Evolutionary conservation across 2,113 vertebrate species (phyloP).

Genomic region (Mus pahari): DNA sequence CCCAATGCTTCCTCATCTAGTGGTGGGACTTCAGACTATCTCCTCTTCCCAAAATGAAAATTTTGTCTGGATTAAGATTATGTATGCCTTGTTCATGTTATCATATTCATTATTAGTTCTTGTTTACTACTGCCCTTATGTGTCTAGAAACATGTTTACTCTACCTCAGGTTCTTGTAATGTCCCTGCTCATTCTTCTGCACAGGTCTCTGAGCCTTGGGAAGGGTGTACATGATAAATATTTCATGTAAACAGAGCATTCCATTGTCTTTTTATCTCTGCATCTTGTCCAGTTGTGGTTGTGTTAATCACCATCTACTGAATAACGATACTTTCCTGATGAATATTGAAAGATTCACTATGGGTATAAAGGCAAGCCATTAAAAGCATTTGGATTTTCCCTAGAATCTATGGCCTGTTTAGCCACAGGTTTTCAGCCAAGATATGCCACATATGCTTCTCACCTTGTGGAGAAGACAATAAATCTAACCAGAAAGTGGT

Average conservation of each 20-base stretch:
- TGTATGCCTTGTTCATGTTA: neutral
- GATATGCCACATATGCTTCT: neutral
- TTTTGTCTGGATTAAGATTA: neutral
- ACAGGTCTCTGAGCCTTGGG: neutral
- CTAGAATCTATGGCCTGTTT: neutral
- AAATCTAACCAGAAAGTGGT: neutral
- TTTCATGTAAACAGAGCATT: neutral
- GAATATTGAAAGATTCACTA: neutral
- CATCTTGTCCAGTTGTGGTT: neutral
- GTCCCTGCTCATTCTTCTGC: neutral
- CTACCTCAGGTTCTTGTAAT: neutral
- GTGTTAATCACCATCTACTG: neutral
- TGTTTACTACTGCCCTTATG: accelerated
- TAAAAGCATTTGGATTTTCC: neutral
- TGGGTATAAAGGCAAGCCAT: neutral
- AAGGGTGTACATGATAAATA: neutral
- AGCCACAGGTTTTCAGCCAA: neutral
- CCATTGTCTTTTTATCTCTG: neutral
- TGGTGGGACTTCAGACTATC: neutral
- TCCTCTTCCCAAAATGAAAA: too few species aligned
- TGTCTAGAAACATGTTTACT: neutral
- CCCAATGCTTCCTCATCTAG: neutral
- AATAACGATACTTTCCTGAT: neutral
- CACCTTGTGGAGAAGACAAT: neutral
- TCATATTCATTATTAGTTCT: too few species aligned